Evolutionary conservation across 1,140 invertebrate genomes (phyloP).

Genomic region (Heliconius himera): DNA sequence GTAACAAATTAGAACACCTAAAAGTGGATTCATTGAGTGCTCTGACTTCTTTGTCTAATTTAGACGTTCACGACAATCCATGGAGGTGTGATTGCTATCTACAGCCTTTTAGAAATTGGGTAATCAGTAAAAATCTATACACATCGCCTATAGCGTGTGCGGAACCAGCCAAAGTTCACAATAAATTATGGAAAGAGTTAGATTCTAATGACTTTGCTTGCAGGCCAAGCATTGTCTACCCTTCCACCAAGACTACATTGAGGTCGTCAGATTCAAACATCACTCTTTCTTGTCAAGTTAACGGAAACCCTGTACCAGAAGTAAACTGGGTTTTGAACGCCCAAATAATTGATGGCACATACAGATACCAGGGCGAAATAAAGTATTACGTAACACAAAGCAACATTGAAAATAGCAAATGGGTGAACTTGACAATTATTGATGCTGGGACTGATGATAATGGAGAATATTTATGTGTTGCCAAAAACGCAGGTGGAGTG

Average conservation of each 20-base stretch:
- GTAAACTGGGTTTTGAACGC: slow-evolving; percentile 88
- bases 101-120: slow-evolving; percentile 89
- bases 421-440: slow-evolving; percentile 90
- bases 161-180: slow-evolving; percentile 85
- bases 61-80: slow-evolving; percentile 90
- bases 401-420: slow-evolving; percentile 78
- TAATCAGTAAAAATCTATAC: slow-evolving; percentile 87
- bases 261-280: slow-evolving; percentile 85
- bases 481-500: slow-evolving; percentile 91
- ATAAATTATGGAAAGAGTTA: slow-evolving; percentile 87
- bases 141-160: slow-evolving; percentile 87
- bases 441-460: slow-evolving; percentile 88
- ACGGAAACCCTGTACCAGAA: slow-evolving; percentile 88
- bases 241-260: slow-evolving; percentile 79
- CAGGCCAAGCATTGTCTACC: slow-evolving; percentile 86
- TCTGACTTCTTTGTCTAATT: slow-evolving; percentile 85
- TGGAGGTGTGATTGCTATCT: slow-evolving; percentile 95
- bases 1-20: slow-evolving; percentile 87
- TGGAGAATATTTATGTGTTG: slow-evolving; percentile 94
- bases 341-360: slow-evolving; percentile 82
- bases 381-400: slow-evolving; percentile 65
- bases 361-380: slow-evolving; percentile 80
- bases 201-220: slow-evolving; percentile 91
- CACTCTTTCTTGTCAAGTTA: slow-evolving; percentile 89
- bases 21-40: slow-evolving; percentile 83